Percentiles rank a stretch among this genome's conserved stretches.
Conservation (phyloP, 1,140 invertebrate genomes). For the Scaptomyza graminum region DNA sequence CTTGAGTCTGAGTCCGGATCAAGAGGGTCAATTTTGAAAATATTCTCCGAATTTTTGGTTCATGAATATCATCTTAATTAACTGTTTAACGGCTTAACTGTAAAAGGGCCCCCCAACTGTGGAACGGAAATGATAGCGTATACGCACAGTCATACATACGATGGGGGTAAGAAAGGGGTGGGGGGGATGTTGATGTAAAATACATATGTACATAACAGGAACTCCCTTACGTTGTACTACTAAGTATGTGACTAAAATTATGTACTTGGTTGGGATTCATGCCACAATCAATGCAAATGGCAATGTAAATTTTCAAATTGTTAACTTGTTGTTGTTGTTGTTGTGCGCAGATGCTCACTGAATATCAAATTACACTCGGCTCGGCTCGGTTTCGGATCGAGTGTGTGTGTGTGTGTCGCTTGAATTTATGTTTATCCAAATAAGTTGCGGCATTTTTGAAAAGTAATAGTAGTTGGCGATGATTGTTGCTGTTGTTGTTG, state of each 20-base stretch:
- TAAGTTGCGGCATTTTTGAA: slow-evolving; percentile 70
- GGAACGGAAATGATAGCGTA: slow-evolving; percentile 66
- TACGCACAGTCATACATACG: slow-evolving; percentile 15
- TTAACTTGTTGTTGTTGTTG: slow-evolving; percentile 41
- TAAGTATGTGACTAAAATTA: slow-evolving; percentile 35
- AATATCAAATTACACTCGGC: slow-evolving; percentile 74
- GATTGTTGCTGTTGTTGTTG: slow-evolving; percentile 23
- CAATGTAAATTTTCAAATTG: slow-evolving; percentile 73
- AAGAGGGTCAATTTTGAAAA: slow-evolving; percentile 62
- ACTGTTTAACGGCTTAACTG: slow-evolving; percentile 57
- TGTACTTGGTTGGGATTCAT: slow-evolving; percentile 73
- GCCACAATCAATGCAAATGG: slow-evolving; percentile 80
- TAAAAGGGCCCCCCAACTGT: slow-evolving; percentile 21
- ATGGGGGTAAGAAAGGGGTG: too few relatives aligned
- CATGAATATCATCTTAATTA: slow-evolving; percentile 75
- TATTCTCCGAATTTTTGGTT: slow-evolving; percentile 65
- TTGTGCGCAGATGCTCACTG: slow-evolving; percentile 58
- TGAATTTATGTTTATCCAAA: slow-evolving; percentile 76
- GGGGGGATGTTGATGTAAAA: slow-evolving; percentile 52
- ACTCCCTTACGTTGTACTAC: slow-evolving; percentile 47
- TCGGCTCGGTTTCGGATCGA: slow-evolving; percentile 31
- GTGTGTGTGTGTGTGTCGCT: slow-evolving; percentile 10
- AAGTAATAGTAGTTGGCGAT: slow-evolving; percentile 53
- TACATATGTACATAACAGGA: slow-evolving; percentile 73
- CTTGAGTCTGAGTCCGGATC: slow-evolving; percentile 24